These are phyloP conservation scores for Aphrophora alni DNA, from an alignment of 2,888 invertebrate species.

Conservation along the genomic window DNA sequence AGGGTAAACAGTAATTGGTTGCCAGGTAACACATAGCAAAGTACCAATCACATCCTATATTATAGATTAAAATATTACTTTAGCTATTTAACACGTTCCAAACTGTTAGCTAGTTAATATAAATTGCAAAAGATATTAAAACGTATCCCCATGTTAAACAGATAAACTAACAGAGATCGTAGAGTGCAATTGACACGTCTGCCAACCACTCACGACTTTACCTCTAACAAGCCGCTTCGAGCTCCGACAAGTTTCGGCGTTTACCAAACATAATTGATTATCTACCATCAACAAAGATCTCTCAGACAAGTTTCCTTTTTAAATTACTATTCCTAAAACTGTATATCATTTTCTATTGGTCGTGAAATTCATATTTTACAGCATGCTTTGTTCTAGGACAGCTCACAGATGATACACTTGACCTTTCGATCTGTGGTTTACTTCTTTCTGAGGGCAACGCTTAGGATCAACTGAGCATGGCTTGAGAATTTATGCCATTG, in stretches of 20 bases:
- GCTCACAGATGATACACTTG: too few relatives aligned
- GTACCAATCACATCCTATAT: too few relatives aligned
- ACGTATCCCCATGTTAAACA: background rate
- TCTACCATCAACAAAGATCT: background rate
- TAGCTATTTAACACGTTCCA: too few relatives aligned
- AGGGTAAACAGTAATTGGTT: too few relatives aligned
- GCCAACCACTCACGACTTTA: background rate
- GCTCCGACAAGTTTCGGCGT: background rate
- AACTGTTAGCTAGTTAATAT: background rate
- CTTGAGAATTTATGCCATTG: too few relatives aligned
- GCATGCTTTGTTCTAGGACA: background rate
- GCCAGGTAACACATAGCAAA: too few relatives aligned
- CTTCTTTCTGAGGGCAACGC: too few relatives aligned
- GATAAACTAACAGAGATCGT: background rate
- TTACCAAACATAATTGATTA: constrained; percentile 6
- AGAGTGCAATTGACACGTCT: background rate
- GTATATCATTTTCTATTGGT: background rate
- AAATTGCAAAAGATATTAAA: background rate
- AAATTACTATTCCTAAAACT: background rate
- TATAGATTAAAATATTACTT: too few relatives aligned
- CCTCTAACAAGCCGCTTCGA: background rate
- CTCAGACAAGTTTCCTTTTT: background rate
- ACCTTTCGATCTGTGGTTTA: too few relatives aligned
- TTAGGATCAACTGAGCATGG: background rate
- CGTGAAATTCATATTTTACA: constrained; percentile 2